These are phyloP conservation scores for Philopedon plagiatum DNA, from an alignment of 2,888 invertebrate genomes.

Conservation along the genomic window DNA sequence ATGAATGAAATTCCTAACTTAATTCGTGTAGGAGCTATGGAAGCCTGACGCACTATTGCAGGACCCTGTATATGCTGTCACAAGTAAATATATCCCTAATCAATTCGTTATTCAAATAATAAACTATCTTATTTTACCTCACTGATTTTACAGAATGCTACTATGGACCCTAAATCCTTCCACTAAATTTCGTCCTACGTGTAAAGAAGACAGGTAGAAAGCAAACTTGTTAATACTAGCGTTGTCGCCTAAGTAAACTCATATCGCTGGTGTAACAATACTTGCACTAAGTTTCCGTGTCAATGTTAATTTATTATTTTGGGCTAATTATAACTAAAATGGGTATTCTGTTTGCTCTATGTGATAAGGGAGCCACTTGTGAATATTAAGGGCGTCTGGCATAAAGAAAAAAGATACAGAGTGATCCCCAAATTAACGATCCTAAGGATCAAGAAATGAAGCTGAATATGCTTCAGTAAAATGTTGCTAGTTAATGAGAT, in stretches of 20 bases:
- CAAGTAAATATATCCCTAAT: too few species aligned
- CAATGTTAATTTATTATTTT: constrained; percentile 13
- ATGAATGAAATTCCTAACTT: too few species aligned
- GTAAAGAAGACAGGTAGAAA: constrained; percentile 3
- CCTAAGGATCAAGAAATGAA: too few species aligned
- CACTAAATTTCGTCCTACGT: neutral
- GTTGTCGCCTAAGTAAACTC: constrained; percentile 13
- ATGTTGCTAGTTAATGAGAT: too few species aligned
- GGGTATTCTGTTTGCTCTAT: neutral
- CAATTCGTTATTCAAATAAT: too few species aligned
- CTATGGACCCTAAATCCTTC: neutral
- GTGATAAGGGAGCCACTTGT: neutral
- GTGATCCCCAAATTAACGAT: too few species aligned
- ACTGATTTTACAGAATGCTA: neutral
- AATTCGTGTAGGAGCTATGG: too few species aligned
- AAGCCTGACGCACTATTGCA: too few species aligned
- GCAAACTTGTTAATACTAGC: constrained; percentile 11
- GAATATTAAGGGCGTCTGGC: neutral
- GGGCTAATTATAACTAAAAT: neutral
- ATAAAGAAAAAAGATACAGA: too few species aligned
- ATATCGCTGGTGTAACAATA: constrained; percentile 15
- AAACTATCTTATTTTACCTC: too few species aligned
- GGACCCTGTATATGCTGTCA: too few species aligned
- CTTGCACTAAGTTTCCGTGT: constrained; percentile 10
- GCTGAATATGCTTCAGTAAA: too few species aligned